These are phyloP conservation scores for Vireo griseus DNA, from an alignment of 2,797 vertebrate species.

Conservation along the genomic window DNA sequence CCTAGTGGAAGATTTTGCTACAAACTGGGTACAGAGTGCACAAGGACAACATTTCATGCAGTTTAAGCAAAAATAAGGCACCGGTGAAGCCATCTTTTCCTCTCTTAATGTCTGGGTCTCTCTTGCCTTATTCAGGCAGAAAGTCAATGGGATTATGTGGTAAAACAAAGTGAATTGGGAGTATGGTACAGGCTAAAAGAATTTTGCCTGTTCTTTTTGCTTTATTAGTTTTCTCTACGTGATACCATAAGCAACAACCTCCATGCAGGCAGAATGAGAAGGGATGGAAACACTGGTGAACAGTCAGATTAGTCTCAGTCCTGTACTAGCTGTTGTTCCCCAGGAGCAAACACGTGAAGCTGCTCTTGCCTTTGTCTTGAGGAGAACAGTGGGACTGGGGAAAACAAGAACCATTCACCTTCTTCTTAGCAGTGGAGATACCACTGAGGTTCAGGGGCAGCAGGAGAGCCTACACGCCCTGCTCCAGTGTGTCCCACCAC, in stretches of 20 bases:
- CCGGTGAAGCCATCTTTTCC: not conserved
- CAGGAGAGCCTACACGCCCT: accelerated
- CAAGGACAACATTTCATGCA: not conserved
- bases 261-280: accelerated
- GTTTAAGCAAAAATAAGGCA: not conserved
- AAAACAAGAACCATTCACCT: not conserved
- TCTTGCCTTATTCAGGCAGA: not conserved
- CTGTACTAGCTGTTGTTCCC: not conserved
- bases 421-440: not conserved
- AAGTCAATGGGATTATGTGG: not conserved
- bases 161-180: not conserved
- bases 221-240: not conserved
- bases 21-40: not conserved
- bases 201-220: not conserved
- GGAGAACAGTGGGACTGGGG: not conserved
- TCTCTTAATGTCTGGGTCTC: not conserved
- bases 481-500: not conserved
- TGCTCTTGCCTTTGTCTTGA: not conserved
- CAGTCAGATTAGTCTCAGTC: accelerated
- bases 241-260: not conserved
- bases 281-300: not conserved
- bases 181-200: not conserved
- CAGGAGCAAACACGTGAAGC: not conserved
- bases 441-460: not conserved
- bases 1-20: not conserved